Evolutionary conservation across 2,888 invertebrate species (phyloP).

Genomic region (Caradrina kadenii): DNA sequence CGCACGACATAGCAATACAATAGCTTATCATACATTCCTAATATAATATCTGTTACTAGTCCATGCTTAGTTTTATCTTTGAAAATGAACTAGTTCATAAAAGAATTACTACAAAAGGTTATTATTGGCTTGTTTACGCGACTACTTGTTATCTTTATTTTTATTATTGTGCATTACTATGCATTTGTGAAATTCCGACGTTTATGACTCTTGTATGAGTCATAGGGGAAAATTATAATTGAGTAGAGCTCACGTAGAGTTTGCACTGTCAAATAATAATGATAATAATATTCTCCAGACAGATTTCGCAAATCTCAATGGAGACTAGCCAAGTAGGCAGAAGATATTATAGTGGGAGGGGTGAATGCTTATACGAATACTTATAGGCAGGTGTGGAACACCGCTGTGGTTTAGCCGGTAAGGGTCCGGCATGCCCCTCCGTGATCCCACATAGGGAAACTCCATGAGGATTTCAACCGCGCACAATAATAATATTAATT

Average conservation of each 20-base stretch:
- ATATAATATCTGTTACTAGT: background rate
- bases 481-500: too few relatives aligned
- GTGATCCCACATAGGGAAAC: too few relatives aligned
- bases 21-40: background rate
- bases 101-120: slow-evolving; percentile 24
- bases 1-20: background rate
- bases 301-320: too few relatives aligned
- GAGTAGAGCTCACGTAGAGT: background rate
- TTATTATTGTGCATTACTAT: slow-evolving; percentile 24
- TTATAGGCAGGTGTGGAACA: too few relatives aligned
- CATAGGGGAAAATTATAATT: background rate
- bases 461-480: too few relatives aligned
- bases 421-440: too few relatives aligned
- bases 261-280: background rate
- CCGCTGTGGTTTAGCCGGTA: too few relatives aligned
- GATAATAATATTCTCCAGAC: too few relatives aligned
- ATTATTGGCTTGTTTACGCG: background rate
- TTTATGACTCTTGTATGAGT: background rate
- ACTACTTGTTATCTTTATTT: slow-evolving; percentile 19
- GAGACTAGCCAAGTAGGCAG: too few relatives aligned
- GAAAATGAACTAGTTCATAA: slow-evolving; percentile 5
- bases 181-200: slow-evolving; percentile 4
- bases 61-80: background rate
- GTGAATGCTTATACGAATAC: too few relatives aligned
- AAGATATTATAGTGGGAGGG: too few relatives aligned